Conservation (phyloP, 1,140 invertebrate species). For the Drosophila subobscura region DNA sequence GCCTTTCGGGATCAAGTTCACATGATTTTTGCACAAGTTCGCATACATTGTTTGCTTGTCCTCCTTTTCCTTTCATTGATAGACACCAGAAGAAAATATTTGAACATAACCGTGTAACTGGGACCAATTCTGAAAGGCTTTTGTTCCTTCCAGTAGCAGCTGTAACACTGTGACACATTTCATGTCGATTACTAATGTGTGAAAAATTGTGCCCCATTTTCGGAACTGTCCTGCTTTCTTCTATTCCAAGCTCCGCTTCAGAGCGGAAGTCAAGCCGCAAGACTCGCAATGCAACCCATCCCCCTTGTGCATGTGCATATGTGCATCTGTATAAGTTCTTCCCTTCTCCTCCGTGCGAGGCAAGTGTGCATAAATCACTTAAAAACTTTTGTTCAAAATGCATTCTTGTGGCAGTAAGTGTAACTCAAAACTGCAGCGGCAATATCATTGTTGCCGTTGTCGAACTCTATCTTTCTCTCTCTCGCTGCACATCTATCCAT, state of each 20-base stretch:
- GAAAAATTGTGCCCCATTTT: slow-evolving; percentile 7
- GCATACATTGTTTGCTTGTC: no score
- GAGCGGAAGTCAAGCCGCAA: slow-evolving; percentile 44
- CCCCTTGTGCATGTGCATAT: slow-evolving; percentile 3
- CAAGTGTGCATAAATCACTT: slow-evolving; percentile 79
- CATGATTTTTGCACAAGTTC: no score
- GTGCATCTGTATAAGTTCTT: slow-evolving; percentile 19
- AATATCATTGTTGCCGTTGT: slow-evolving; percentile 37
- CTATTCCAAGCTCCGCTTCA: slow-evolving; percentile 8
- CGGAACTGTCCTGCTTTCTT: slow-evolving; percentile 23
- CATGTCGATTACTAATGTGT: slow-evolving; percentile 47
- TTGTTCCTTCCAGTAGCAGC: slow-evolving; percentile 18
- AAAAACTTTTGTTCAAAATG: slow-evolving; percentile 73
- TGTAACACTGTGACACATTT: slow-evolving; percentile 27
- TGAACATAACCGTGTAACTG: no score
- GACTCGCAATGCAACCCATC: no score
- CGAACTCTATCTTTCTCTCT: neutral
- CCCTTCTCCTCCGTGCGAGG: slow-evolving; percentile 32
- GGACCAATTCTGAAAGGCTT: neutral
- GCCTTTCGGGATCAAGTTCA: no score
- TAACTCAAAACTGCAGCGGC: slow-evolving; percentile 62
- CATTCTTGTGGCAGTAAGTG: slow-evolving; percentile 54
- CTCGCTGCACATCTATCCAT: neutral
- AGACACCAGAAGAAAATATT: no score
- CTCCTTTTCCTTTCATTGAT: no score